These are phyloP conservation scores for Choristoneura rosaceana DNA, from an alignment of 2,888 invertebrate genomes.

Conservation along the genomic window DNA sequence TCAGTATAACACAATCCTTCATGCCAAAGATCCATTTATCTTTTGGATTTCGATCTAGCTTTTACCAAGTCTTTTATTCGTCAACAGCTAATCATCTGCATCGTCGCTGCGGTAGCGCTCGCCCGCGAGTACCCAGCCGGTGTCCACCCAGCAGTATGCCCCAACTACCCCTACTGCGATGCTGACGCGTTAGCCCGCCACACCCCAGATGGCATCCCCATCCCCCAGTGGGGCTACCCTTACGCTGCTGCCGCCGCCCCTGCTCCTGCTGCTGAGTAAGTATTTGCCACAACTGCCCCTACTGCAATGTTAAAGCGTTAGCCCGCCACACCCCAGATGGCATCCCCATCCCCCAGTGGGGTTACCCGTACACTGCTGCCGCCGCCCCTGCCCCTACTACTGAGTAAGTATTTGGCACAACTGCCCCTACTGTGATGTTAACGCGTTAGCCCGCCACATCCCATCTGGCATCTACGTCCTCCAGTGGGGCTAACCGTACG, in stretches of 20 bases:
- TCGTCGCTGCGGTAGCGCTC: constrained; percentile 73
- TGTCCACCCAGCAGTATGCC: constrained; percentile 85
- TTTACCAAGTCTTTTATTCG: neutral
- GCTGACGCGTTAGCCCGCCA: constrained; percentile 72
- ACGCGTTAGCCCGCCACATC: too few species aligned
- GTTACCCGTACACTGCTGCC: constrained; percentile 48
- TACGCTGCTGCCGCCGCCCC: constrained; percentile 49
- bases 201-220: constrained; percentile 75
- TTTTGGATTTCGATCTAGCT: too few species aligned
- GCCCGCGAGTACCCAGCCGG: constrained; percentile 85
- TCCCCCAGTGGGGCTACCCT: constrained; percentile 74
- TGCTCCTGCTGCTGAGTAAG: constrained; percentile 58
- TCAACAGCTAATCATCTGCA: constrained; percentile 72
- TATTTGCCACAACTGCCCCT: constrained; percentile 27
- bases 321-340: neutral
- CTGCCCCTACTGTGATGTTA: neutral
- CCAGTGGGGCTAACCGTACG: constrained; percentile 22
- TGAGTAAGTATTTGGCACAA: constrained; percentile 51
- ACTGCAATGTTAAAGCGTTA: neutral
- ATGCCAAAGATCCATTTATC: too few species aligned
- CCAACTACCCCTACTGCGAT: constrained; percentile 86
- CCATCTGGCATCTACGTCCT: neutral
- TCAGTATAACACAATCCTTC: too few species aligned
- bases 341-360: constrained; percentile 5
- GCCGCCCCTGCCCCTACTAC: constrained; percentile 58